Conservation (phyloP, 2,113 vertebrate genomes). For the Dicrurus megarhynchus region DNA sequence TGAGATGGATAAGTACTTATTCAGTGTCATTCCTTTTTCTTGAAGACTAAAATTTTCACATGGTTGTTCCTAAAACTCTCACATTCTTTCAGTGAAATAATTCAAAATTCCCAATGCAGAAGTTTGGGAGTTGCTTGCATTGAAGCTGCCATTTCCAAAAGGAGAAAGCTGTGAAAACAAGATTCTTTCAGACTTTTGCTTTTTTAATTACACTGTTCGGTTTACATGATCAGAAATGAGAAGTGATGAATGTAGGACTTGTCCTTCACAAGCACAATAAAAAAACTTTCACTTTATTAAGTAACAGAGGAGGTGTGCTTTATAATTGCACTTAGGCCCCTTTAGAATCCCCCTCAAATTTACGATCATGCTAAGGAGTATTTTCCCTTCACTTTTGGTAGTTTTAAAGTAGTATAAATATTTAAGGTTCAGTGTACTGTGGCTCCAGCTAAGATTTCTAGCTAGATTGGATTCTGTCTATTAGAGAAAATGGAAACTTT, state of each 20-base stretch:
- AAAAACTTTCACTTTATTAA: neutral
- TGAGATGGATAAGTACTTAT: neutral
- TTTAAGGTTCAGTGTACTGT: neutral
- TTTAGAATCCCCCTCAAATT: neutral
- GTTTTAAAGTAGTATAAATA: neutral
- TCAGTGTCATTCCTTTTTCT: neutral
- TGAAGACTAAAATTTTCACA: neutral
- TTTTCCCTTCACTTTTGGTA: neutral
- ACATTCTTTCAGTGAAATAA: neutral
- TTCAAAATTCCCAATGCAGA: neutral
- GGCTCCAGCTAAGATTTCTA: neutral
- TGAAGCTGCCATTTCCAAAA: neutral
- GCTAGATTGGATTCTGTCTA: neutral
- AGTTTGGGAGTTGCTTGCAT: neutral
- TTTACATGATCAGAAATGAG: neutral
- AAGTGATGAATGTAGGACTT: neutral
- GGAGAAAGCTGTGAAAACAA: neutral
- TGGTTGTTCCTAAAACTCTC: neutral
- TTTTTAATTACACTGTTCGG: neutral
- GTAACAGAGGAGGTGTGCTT: neutral
- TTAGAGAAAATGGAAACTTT: neutral
- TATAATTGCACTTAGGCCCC: neutral
- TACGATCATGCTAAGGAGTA: neutral
- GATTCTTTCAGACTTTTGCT: neutral
- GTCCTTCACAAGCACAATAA: neutral